Percentiles rank a stretch among this genome's conserved stretches.
These are phyloP conservation scores for Apotomis betuletana DNA, from an alignment of 2,888 invertebrate genomes.

Conservation along the genomic window DNA sequence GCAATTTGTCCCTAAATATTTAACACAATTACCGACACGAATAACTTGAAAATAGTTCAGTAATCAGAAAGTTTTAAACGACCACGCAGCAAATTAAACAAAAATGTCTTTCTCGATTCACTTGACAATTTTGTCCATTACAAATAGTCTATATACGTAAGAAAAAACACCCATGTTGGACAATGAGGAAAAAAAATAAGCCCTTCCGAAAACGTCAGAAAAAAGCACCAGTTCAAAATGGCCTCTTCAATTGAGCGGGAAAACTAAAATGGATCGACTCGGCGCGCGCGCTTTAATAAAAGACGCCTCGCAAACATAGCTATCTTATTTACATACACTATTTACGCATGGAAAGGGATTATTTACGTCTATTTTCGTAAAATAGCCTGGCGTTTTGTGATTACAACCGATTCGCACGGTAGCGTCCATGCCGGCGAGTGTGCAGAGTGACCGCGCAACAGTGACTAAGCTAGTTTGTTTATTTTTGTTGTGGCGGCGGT, in stretches of 20 bases:
- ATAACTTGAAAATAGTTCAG: conserved; percentile 11
- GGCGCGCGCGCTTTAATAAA: conserved; percentile 10
- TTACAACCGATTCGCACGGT: conserved; percentile 41
- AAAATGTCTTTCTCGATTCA: conserved; percentile 45
- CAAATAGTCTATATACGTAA: conserved; percentile 76
- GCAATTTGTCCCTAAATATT: background rate
- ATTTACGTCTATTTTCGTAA: conserved; percentile 29
- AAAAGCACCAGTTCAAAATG: conserved; percentile 24
- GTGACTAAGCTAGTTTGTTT: conserved; percentile 51
- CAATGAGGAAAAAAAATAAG: conserved; percentile 28
- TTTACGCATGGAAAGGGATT: conserved; percentile 21
- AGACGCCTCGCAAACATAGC: conserved; percentile 34
- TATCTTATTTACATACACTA: conserved; percentile 44
- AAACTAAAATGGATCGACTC: conserved; percentile 31
- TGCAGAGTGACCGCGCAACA: conserved; percentile 39
- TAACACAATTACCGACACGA: conserved; percentile 1
- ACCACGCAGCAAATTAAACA: background rate
- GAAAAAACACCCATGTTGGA: conserved; percentile 76
- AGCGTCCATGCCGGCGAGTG: conserved; percentile 49
- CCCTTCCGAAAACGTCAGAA: background rate
- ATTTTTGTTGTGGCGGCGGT: conserved; percentile 3
- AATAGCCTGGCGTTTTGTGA: background rate
- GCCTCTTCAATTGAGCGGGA: conserved; percentile 32
- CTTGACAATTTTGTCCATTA: conserved; percentile 63
- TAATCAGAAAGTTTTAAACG: background rate